phyloP scores from a whole-genome alignment of 2,888 invertebrate genomes.

The Tetragonisca angustula region DNA sequence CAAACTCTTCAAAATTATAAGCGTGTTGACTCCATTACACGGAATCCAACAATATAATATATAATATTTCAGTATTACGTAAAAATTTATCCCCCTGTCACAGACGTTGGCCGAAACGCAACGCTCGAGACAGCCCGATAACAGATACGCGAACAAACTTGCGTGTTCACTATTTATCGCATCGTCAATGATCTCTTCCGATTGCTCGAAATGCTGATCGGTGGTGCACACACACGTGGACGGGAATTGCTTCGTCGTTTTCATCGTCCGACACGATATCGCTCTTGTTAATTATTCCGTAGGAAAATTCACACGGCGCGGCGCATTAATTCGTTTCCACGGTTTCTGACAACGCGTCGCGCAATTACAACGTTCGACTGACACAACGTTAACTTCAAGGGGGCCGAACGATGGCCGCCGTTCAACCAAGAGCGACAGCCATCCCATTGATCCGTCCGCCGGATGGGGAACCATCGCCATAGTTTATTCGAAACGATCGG shows the following conservation, averaged over 20 bases:
- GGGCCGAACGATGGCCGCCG: conserved; percentile 5
- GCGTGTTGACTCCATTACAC: no score
- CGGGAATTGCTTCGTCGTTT: neutral
- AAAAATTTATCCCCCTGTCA: no score
- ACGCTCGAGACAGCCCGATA: no score
- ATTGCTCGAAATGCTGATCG: no score
- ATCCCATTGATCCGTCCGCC: conserved; percentile 28
- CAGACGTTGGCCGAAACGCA: no score
- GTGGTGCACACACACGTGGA: no score
- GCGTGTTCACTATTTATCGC: no score
- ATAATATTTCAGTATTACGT: no score
- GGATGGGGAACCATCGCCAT: conserved; percentile 15
- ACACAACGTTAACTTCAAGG: conserved; percentile 17
- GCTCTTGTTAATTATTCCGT: conserved; percentile 39
- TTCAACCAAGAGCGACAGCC: conserved; percentile 16
- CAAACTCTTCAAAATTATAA: no score
- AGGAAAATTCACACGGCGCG: conserved; percentile 13
- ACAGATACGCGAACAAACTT: no score
- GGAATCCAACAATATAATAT: no score
- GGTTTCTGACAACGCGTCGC: conserved; percentile 11
- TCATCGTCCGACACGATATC: conserved; percentile 19
- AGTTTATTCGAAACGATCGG: conserved; percentile 34
- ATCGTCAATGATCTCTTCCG: no score
- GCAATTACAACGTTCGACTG: conserved; percentile 30
- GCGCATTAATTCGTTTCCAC: conserved; percentile 37